A percentile compares a stretch with the other conserved stretches of the same genome.
Evolutionary conservation across 2,888 invertebrate genomes (phyloP).

Genomic region (Choreutis nemorana): DNA sequence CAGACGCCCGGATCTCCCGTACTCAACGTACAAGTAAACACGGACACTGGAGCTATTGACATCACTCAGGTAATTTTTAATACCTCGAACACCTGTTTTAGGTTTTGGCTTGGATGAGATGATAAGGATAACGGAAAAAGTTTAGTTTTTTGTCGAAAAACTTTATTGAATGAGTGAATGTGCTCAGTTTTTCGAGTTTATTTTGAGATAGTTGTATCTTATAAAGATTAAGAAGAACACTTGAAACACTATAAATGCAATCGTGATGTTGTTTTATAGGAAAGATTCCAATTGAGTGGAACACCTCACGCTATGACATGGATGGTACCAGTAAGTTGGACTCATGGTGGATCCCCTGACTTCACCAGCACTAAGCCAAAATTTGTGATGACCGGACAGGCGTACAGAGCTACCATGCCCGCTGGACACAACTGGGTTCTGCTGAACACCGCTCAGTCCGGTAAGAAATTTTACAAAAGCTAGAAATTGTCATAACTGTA

Average conservation of each 20-base stretch:
- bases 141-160: too few species aligned
- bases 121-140: too few species aligned
- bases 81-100: too few species aligned
- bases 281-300: constrained; percentile 36
- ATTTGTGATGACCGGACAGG: constrained; percentile 21
- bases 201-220: too few species aligned
- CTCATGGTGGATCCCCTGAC: constrained; percentile 33
- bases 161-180: too few species aligned
- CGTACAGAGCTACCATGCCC: constrained; percentile 13
- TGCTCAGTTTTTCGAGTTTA: too few species aligned
- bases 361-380: constrained; percentile 41
- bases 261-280: too few species aligned
- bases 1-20: constrained; percentile 69
- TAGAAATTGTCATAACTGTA: neutral
- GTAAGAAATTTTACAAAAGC: constrained; percentile 17
- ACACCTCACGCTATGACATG: constrained; percentile 22
- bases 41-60: constrained; percentile 23
- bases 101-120: too few species aligned
- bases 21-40: constrained; percentile 51
- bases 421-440: constrained; percentile 62
- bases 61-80: constrained; percentile 40
- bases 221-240: too few species aligned
- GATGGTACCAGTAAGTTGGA: constrained; percentile 54
- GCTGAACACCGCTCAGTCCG: constrained; percentile 58
- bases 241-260: too few species aligned